These are phyloP conservation scores for Lerista edwardsae DNA, from an alignment of 2,797 vertebrate genomes.

Conservation along the genomic window DNA sequence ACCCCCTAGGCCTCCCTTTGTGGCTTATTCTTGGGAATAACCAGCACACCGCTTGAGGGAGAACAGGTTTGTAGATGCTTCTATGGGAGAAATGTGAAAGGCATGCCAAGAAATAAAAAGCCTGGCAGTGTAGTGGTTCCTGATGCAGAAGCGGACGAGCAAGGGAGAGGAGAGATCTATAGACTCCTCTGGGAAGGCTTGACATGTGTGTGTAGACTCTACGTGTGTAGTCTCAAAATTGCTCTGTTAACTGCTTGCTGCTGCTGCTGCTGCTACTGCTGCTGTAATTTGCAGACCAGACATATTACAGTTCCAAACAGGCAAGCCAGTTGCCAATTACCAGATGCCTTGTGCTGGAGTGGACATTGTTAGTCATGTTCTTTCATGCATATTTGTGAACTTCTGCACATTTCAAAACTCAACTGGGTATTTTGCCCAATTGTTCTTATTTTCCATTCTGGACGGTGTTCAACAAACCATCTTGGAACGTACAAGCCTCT, in stretches of 20 bases:
- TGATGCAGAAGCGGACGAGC: not conserved
- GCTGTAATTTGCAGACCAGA: not conserved
- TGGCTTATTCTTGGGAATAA: not conserved
- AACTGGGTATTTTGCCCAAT: slow-evolving; percentile 52
- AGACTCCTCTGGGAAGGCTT: not conserved
- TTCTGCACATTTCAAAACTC: slow-evolving; percentile 60
- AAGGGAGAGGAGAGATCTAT: not conserved
- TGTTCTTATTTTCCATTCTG: slow-evolving; percentile 59
- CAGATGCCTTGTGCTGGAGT: not conserved
- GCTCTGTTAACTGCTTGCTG: not conserved
- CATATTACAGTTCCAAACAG: not conserved
- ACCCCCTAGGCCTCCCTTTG: not conserved
- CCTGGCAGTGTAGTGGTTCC: not conserved
- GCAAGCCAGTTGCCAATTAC: slow-evolving; percentile 32
- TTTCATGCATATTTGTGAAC: slow-evolving; percentile 34
- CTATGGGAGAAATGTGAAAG: not conserved
- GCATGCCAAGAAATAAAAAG: not conserved
- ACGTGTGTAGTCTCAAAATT: too few relatives aligned
- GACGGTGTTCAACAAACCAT: slow-evolving; percentile 72
- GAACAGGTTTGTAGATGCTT: not conserved
- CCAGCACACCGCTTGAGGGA: not conserved
- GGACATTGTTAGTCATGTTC: slow-evolving; percentile 8
- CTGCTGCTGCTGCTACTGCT: not conserved
- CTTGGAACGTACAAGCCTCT: slow-evolving; percentile 71
- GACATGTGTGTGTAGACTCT: not conserved